phyloP scores from a whole-genome alignment of 1,140 invertebrate species.

The Euura lappo region DNA sequence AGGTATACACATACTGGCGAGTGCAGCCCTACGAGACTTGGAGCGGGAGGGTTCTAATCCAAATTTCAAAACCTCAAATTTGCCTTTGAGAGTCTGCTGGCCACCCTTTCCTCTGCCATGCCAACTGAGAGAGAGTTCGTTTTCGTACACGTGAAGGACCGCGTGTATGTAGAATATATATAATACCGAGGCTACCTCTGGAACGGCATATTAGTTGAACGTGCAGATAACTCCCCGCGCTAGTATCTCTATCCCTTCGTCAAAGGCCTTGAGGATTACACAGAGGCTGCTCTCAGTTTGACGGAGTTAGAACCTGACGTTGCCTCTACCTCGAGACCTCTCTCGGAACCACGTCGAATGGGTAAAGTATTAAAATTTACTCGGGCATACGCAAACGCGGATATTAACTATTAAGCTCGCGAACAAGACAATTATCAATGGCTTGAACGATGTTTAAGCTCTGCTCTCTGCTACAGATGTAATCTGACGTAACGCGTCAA shows the following conservation, averaged over 20 bases:
- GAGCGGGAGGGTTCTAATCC: conserved; percentile 33
- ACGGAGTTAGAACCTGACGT: background rate
- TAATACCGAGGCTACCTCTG: too few relatives aligned
- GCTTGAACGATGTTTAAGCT: too few relatives aligned
- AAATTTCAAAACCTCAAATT: conserved; percentile 43
- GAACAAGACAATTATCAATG: too few relatives aligned
- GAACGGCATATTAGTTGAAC: background rate
- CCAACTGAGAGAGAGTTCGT: background rate
- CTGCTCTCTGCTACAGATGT: too few relatives aligned
- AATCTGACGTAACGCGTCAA: too few relatives aligned
- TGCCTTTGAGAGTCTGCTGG: conserved; percentile 34
- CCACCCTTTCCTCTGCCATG: background rate
- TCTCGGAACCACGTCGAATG: background rate
- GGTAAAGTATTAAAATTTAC: background rate
- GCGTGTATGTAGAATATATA: background rate
- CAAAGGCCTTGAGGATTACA: conserved; percentile 43
- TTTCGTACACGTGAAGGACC: background rate
- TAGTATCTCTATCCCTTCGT: conserved; percentile 37
- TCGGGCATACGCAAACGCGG: background rate
- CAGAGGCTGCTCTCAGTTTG: background rate
- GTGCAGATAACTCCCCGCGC: conserved; percentile 10
- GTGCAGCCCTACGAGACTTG: background rate
- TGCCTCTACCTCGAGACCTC: background rate
- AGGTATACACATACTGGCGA: too few relatives aligned
- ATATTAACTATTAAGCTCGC: too few relatives aligned